Evolutionary conservation across 2,797 vertebrate species (phyloP).

Genomic region (Microctenopoma steveboyesi): DNA sequence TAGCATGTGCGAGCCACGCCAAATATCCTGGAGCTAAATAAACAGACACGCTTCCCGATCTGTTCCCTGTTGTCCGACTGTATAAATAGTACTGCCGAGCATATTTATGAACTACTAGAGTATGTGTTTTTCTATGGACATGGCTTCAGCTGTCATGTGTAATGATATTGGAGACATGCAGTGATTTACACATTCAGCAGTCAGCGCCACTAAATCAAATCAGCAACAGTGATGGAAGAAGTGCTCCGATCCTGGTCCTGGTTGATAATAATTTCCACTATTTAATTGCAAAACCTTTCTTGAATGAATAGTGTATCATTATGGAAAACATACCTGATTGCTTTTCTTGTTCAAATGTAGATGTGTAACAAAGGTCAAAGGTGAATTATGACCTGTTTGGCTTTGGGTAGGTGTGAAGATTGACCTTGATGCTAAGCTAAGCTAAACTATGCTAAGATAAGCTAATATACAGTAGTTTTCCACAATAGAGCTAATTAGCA

Average conservation of each 20-base stretch:
- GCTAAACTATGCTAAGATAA: too few species aligned
- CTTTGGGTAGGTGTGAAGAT: background rate
- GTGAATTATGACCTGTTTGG: too few species aligned
- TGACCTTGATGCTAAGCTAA: too few species aligned
- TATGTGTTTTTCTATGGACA: constrained; percentile 53
- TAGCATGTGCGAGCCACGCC: constrained; percentile 71
- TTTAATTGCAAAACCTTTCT: too few species aligned
- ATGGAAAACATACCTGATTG: too few species aligned
- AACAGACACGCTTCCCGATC: constrained; percentile 65
- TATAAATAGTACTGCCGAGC: constrained; percentile 57
- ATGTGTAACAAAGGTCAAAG: background rate
- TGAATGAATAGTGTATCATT: too few species aligned
- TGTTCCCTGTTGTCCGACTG: constrained; percentile 62
- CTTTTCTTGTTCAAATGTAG: background rate
- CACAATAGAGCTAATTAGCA: background rate
- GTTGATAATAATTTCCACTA: too few species aligned
- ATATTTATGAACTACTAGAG: constrained; percentile 52
- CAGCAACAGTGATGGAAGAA: background rate
- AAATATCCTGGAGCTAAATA: constrained; percentile 79
- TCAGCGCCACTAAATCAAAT: constrained; percentile 15
- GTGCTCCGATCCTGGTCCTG: background rate
- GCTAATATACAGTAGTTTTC: background rate
- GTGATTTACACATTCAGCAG: constrained; percentile 34
- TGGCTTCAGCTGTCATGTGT: constrained; percentile 57
- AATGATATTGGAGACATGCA: constrained; percentile 40